Conservation (phyloP, 2,113 vertebrate species). For the Macrotis lagotis region DNA sequence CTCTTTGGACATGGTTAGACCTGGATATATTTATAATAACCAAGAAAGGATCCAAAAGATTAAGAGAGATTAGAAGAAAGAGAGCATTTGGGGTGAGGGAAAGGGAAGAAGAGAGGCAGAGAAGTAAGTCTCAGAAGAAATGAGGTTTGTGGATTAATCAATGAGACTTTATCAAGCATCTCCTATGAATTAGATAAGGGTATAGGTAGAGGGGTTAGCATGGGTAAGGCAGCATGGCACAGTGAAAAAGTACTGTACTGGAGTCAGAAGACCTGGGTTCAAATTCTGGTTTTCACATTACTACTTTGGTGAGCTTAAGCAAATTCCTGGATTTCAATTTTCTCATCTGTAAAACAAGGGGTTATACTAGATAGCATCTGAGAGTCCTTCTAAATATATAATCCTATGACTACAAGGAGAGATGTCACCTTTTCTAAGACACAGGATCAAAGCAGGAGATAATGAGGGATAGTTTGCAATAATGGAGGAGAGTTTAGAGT, state of each 20-base stretch:
- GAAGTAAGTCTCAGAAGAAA: neutral
- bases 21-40: neutral
- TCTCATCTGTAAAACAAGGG: neutral
- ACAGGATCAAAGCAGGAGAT: neutral
- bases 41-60: neutral
- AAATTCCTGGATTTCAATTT: neutral
- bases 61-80: neutral
- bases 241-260: neutral
- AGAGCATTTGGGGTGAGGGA: neutral
- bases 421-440: neutral
- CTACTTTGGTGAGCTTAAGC: neutral
- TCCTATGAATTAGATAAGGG: neutral
- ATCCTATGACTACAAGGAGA: neutral
- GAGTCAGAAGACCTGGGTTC: neutral
- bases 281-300: neutral
- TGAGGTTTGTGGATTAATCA: neutral
- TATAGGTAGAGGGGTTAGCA: neutral
- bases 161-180: neutral
- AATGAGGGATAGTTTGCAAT: neutral
- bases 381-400: neutral
- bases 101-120: neutral
- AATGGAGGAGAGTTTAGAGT: neutral
- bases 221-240: neutral
- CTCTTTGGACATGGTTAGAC: too few relatives aligned
- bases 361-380: neutral